Conservation (phyloP, 2,888 invertebrate species). For the Stramonita haemastoma region DNA sequence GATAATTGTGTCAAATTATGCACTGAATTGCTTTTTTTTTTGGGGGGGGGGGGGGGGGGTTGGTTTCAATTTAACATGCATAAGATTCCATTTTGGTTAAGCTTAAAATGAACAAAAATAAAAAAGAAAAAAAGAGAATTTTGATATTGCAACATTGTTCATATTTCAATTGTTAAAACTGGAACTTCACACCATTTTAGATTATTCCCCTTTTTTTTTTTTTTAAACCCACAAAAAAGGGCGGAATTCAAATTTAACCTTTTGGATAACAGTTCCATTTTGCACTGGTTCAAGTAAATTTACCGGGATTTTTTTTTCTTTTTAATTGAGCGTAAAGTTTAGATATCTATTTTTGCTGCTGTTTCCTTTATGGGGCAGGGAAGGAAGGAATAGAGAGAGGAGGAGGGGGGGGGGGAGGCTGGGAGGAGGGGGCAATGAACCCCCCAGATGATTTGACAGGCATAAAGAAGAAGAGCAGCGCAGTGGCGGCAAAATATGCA, state of each 20-base stretch:
- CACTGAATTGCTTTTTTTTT: too few relatives aligned
- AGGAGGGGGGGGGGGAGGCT: not conserved
- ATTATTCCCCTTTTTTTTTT: not conserved
- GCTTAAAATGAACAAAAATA: too few relatives aligned
- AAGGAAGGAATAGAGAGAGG: not conserved
- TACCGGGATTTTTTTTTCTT: not conserved
- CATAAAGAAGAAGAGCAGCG: conserved; percentile 11
- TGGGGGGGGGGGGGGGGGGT: too few relatives aligned
- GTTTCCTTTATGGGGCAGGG: not conserved
- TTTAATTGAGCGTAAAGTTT: not conserved
- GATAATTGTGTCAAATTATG: too few relatives aligned
- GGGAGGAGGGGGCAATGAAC: not conserved
- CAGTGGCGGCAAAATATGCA: conserved; percentile 4
- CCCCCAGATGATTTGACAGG: not conserved
- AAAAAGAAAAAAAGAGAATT: too few relatives aligned
- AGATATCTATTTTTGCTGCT: not conserved
- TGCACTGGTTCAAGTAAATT: not conserved
- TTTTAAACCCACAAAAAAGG: too few relatives aligned
- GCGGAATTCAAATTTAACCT: too few relatives aligned
- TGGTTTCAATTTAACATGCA: too few relatives aligned
- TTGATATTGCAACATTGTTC: too few relatives aligned
- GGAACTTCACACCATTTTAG: not conserved
- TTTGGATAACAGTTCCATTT: not conserved
- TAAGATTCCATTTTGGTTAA: too few relatives aligned
- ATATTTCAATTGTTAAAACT: not conserved